Evolutionary conservation across 2,888 invertebrate genomes (phyloP).

Genomic region (Cephus rjabovi): DNA sequence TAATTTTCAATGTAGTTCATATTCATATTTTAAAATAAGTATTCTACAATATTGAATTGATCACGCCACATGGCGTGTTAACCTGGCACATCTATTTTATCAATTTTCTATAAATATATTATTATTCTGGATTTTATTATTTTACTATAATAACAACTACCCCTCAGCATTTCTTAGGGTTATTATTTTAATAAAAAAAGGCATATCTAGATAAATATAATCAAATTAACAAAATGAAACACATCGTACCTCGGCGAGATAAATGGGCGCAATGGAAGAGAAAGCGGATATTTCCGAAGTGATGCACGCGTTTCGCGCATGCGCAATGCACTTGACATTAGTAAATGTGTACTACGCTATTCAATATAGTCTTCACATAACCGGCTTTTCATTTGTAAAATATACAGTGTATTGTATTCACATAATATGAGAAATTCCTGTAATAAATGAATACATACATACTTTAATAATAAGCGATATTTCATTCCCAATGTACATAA

Average conservation of each 20-base stretch:
- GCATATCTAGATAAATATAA: not conserved
- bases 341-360: not conserved
- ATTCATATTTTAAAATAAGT: not conserved
- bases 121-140: not conserved
- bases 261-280: slow-evolving; percentile 57
- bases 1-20: not conserved
- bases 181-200: not conserved
- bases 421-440: not conserved
- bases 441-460: not conserved
- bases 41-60: not conserved
- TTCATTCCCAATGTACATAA: too few species aligned
- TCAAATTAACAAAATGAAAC: not conserved
- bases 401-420: not conserved
- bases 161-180: not conserved
- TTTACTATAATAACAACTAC: not conserved
- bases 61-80: slow-evolving; percentile 31
- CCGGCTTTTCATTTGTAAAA: not conserved
- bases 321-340: not conserved
- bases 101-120: not conserved
- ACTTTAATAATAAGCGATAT: not conserved
- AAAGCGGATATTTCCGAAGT: slow-evolving; percentile 31
- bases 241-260: slow-evolving; percentile 61
- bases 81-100: slow-evolving; percentile 21
- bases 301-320: not conserved
- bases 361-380: not conserved